Evolutionary conservation across 2,888 invertebrate genomes (phyloP).

Genomic region (Endotricha flammealis): DNA sequence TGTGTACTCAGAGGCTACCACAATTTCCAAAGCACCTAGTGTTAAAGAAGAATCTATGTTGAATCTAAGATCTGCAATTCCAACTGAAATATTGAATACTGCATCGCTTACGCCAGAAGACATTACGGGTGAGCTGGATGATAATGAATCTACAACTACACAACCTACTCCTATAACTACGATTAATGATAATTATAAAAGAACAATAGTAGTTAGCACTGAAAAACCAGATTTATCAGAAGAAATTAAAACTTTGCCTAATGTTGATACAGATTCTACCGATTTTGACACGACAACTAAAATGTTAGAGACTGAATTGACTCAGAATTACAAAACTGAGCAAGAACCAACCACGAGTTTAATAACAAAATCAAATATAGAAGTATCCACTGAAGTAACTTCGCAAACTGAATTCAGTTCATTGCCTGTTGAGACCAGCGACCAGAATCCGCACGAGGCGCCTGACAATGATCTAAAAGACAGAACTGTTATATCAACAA

Average conservation of each 20-base stretch:
- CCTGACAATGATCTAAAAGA: slow-evolving; percentile 46
- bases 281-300: slow-evolving; percentile 23
- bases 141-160: slow-evolving; percentile 25
- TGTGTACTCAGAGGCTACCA: slow-evolving; percentile 19
- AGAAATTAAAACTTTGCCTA: slow-evolving; percentile 20
- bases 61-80: slow-evolving; percentile 59
- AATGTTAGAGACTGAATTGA: slow-evolving; percentile 17
- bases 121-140: slow-evolving; percentile 38
- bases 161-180: slow-evolving; percentile 17
- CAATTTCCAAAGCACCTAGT: slow-evolving; percentile 19
- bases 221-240: slow-evolving; percentile 18
- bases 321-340: slow-evolving; percentile 26
- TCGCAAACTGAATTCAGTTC: slow-evolving; percentile 64
- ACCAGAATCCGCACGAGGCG: slow-evolving; percentile 60
- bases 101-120: slow-evolving; percentile 47
- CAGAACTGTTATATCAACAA: slow-evolving; percentile 36
- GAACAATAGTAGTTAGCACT: slow-evolving; percentile 16
- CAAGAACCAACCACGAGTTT: slow-evolving; percentile 42
- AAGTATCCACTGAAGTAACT: slow-evolving; percentile 57
- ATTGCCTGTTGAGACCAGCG: slow-evolving; percentile 64
- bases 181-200: slow-evolving; percentile 17
- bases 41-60: slow-evolving; percentile 50
- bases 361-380: slow-evolving; percentile 44
- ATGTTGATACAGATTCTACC: slow-evolving; percentile 12
- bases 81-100: slow-evolving; percentile 51